A percentile compares a stretch with the other conserved stretches of the same genome.
phyloP scores from a whole-genome alignment of 2,888 invertebrate genomes.

The Synergus gifuensis region DNA sequence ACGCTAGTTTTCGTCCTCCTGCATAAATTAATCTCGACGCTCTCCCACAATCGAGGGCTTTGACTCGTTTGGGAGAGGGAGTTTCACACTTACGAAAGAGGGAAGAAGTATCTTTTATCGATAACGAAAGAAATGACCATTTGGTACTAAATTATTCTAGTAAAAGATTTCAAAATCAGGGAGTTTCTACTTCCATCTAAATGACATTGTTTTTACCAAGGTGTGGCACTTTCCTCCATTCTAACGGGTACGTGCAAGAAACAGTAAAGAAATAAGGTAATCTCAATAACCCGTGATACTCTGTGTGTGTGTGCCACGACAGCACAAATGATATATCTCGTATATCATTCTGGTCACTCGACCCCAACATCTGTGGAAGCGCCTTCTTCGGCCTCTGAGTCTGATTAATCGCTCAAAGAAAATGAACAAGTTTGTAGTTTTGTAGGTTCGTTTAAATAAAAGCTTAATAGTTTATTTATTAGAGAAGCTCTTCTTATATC shows the following conservation, averaged over 20 bases:
- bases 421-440: not conserved
- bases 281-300: not conserved
- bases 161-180: not conserved
- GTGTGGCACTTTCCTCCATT: conserved; percentile 57
- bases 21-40: not conserved
- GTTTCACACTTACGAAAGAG: not conserved
- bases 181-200: too few species aligned
- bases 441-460: too few species aligned
- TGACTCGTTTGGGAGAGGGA: not conserved
- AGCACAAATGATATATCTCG: not conserved
- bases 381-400: conserved; percentile 55
- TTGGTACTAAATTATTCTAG: not conserved
- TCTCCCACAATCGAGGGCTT: not conserved
- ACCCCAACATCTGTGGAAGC: conserved; percentile 61
- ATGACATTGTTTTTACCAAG: conserved; percentile 65
- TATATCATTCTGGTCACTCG: conserved; percentile 64
- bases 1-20: not conserved
- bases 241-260: conserved; percentile 4
- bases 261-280: not conserved
- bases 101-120: not conserved
- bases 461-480: too few species aligned
- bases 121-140: not conserved
- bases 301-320: not conserved
- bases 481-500: too few species aligned
- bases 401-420: not conserved